A percentile compares a stretch with the other conserved stretches of the same genome.
These are phyloP conservation scores for Trissoscelio sp. DNA, from an alignment of 2,888 invertebrate species.

Conservation along the genomic window DNA sequence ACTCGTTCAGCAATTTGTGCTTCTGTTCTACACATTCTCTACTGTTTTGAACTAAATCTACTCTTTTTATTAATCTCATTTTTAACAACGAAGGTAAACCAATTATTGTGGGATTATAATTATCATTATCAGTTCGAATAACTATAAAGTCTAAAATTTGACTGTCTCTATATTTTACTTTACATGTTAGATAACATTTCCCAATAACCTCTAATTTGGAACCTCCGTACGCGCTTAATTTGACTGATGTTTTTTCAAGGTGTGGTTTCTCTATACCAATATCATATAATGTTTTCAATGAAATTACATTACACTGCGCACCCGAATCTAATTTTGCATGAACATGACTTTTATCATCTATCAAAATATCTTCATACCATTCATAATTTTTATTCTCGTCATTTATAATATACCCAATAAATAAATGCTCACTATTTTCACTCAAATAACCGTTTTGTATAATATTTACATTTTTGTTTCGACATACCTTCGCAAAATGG, in stretches of 20 bases:
- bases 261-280: conserved; percentile 9
- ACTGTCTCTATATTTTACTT: conserved; percentile 30
- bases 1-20: too few species aligned
- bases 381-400: conserved; percentile 31
- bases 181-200: conserved; percentile 46
- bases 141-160: conserved; percentile 27
- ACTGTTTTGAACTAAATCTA: conserved; percentile 19
- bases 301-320: conserved; percentile 53
- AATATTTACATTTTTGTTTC: conserved; percentile 20
- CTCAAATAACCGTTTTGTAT: conserved; percentile 55
- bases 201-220: conserved; percentile 22
- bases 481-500: conserved; percentile 60
- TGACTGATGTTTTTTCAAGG: conserved; percentile 21
- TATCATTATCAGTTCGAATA: neutral
- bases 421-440: conserved; percentile 38
- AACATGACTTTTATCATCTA: conserved; percentile 14
- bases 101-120: conserved; percentile 26
- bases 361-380: neutral
- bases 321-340: conserved; percentile 50
- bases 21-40: too few species aligned
- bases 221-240: conserved; percentile 52
- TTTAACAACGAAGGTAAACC: conserved; percentile 28
- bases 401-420: conserved; percentile 67
- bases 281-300: conserved; percentile 33
- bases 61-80: conserved; percentile 46